phyloP scores from a whole-genome alignment of 2,888 invertebrate species.

The Sepiola atlantica region DNA sequence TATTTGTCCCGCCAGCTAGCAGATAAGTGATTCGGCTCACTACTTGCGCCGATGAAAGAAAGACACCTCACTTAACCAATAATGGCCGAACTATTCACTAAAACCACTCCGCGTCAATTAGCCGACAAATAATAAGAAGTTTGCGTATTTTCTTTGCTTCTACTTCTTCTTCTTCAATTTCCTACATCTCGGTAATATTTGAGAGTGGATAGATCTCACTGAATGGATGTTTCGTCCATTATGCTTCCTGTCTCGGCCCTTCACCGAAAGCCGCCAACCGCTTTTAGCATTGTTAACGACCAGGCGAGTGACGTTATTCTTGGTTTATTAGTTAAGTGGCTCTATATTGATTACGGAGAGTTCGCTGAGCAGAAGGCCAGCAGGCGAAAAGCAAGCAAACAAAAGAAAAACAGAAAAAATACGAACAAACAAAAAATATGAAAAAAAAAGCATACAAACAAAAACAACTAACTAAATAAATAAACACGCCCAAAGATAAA shows the following conservation, averaged over 20 bases:
- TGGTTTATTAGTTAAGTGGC: not conserved
- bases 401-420: too few relatives aligned
- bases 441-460: too few relatives aligned
- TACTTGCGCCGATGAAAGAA: not conserved
- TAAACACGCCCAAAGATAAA: too few relatives aligned
- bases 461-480: too few relatives aligned
- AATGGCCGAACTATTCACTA: not conserved
- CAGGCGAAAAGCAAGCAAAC: not conserved
- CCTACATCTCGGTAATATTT: constrained; percentile 7
- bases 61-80: not conserved
- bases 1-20: not conserved
- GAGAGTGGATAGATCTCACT: not conserved
- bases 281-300: not conserved
- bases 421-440: too few relatives aligned
- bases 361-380: not conserved
- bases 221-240: not conserved
- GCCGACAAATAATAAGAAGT: not conserved
- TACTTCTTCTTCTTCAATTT: not conserved
- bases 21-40: not conserved
- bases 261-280: not conserved
- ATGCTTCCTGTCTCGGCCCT: not conserved
- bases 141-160: not conserved
- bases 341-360: not conserved
- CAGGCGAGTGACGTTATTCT: not conserved
- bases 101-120: constrained; percentile 20